Base-by-base conservation (phyloP, 2,888 invertebrate genomes). In the Acrobeloides nanus region DNA sequence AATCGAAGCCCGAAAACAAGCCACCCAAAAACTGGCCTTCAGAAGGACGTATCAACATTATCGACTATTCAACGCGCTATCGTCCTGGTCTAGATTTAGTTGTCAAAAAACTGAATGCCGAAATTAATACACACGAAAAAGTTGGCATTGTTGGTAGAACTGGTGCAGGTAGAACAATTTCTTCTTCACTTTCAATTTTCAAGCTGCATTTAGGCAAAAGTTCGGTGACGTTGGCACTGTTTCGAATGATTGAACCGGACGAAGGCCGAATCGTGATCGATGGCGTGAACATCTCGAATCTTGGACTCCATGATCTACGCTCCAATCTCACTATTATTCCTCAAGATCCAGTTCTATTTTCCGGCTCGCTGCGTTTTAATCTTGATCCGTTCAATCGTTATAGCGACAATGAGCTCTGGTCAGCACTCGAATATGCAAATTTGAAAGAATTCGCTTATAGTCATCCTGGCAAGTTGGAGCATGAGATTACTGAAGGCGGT, bases 401-500 rank as follows among this genome's bases (percentile, higher is more conserved):
- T 75, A 76, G 80, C 1, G 93, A 93, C 68, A 84, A 83, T 0
- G 84, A 87, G 44, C 76, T 95, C 38, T 93, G 92, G 92, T 81
- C 80, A 43, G 84, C 88, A 20, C 76, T 93, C 31, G 87, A 89
- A 65, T 83, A 86, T 72, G 86, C 92, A 1, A 89, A 93, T 80
- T 81, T 93, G 42, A 87, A 86, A 76, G 60, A 79, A 7, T 61
- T 61, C 29, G 57, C 50, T 3, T 17, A 27, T 4, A 32, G n/a
- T 6, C 79, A 89, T 43, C 76, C 82, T 1, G 82, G 83, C 39
- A 85, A 86, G 10, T 80, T 93, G 37, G 81, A 83, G 51, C 86
- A 90, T 75, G 84, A 85, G 76, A 83, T 90, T 45, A 79, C 84
- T 3, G 92, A 93, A 76, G 89, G 89, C 45, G 92, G 92, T 39